Conservation (phyloP, 2,113 vertebrate genomes). For the Struthio camelus region DNA sequence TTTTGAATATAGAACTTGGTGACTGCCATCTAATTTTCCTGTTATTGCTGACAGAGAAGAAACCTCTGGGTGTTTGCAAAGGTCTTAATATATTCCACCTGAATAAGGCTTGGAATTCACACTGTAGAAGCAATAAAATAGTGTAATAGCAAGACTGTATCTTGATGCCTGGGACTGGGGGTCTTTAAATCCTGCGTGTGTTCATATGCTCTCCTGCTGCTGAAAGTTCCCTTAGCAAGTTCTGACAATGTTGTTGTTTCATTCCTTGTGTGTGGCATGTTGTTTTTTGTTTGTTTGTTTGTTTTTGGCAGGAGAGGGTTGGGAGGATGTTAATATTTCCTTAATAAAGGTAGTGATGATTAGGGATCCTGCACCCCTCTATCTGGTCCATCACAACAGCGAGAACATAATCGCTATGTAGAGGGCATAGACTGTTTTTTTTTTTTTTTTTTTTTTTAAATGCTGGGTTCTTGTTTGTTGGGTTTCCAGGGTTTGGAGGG, state of each 20-base stretch:
- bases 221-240: not conserved
- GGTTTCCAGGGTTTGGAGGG: not conserved
- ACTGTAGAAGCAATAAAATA: not conserved
- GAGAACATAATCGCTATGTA: not conserved
- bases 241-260: not conserved
- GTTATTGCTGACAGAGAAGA: too few relatives aligned
- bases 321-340: too few relatives aligned
- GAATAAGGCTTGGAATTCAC: not conserved
- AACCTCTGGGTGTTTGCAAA: not conserved
- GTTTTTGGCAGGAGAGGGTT: not conserved
- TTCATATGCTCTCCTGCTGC: not conserved
- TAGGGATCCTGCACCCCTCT: not conserved
- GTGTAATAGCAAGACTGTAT: not conserved
- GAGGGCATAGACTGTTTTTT: not conserved
- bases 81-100: not conserved
- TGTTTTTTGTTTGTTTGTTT: not conserved
- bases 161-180: not conserved
- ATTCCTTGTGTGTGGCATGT: not conserved
- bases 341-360: not conserved
- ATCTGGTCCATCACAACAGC: not conserved
- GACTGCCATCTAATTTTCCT: not conserved
- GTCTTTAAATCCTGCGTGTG: not conserved
- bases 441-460: not conserved
- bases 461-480: not conserved
- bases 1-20: not conserved